These are phyloP conservation scores for Capreolus pygargus DNA, from an alignment of 2,113 vertebrate genomes.

Conservation along the genomic window DNA sequence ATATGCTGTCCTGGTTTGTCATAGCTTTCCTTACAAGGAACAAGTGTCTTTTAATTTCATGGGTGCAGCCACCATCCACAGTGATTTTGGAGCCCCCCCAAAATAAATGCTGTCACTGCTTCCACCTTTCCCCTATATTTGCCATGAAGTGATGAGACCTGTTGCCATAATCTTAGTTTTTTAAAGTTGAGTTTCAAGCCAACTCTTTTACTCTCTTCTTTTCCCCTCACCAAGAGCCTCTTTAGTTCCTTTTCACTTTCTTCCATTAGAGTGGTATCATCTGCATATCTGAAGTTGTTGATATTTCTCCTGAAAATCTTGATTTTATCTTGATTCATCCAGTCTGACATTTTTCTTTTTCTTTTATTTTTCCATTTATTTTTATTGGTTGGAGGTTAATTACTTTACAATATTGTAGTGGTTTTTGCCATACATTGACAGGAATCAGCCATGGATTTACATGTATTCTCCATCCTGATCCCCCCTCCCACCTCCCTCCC, in stretches of 20 bases:
- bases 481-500: too few species aligned
- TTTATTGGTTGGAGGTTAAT: too few species aligned
- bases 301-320: neutral
- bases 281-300: neutral
- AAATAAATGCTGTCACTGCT: neutral
- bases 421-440: too few species aligned
- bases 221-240: neutral
- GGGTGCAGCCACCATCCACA: neutral
- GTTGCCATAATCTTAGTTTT: neutral
- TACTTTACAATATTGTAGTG: too few species aligned
- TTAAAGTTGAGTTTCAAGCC: neutral
- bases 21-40: neutral
- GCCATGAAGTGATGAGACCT: neutral
- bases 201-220: neutral
- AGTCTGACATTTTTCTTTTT: neutral
- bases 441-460: too few species aligned
- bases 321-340: neutral
- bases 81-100: neutral
- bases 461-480: too few species aligned
- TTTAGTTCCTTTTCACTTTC: neutral
- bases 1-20: neutral
- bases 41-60: neutral
- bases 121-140: neutral
- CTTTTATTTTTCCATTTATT: too few species aligned
- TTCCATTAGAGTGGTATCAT: neutral